Base-by-base conservation (phyloP, 2,888 invertebrate species). In the Sphaerophoria taeniata region DNA sequence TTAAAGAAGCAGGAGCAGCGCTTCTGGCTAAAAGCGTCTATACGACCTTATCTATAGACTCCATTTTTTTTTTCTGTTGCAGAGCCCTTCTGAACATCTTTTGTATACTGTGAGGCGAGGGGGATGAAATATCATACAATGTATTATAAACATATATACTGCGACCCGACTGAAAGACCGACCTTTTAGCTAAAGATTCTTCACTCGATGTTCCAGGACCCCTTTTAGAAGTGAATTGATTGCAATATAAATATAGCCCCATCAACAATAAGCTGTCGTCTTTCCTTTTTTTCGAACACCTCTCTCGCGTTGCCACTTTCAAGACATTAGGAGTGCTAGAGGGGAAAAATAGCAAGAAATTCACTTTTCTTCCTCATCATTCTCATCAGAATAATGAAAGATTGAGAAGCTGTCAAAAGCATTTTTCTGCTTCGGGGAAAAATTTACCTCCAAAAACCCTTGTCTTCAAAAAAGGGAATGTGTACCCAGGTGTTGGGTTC, bases 201-300 rank as follows among this genome's bases (percentile, higher is more conserved):
- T 51, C 39, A 3, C 61, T 31, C n/a, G 43, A 43, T 43, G 43
- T 12, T 34, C 12, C 24, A 24, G 24, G 11, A 43, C 39, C 34
- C 47, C 34, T 6, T 39, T 53, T 34, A 14, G 7, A 58, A 51
- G 51, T 36, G 39, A 73, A 73, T 72, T 58, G 49, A 72, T 65
- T 53, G 51, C 76, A 69, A 76, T 76, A 55, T 70, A 67, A 43
- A 33, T 71, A 75, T 67, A 53, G 43, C 45, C 49, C 24, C 43
- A 53, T 73, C 63, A 73, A 45, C 63, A 73, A 73, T 53, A 47
- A 39, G 51, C 61, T 51, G 49, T 39, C 60, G 39, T 43, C 43
- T 60, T 61, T 31, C 7, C 12, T 43, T 43, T 43, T 43, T 43
- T 43, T 49, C 61, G 11, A 39, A 24, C 61, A 63, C 16, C 61